These are phyloP conservation scores for Neogale vison DNA, from an alignment of 2,113 vertebrate genomes.

Conservation along the genomic window DNA sequence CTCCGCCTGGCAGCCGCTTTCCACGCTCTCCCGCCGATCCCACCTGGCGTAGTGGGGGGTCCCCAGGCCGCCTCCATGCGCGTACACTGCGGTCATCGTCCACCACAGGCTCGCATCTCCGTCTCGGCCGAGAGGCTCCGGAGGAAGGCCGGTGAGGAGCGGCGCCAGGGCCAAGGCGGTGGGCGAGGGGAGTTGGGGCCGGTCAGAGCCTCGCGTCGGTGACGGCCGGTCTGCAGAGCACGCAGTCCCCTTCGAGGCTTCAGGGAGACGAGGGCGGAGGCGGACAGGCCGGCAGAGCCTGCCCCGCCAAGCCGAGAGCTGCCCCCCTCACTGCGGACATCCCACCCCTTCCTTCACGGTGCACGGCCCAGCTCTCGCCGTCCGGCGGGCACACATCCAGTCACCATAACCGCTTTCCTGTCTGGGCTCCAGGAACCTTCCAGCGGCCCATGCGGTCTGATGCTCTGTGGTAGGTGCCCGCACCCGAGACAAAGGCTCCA, in stretches of 20 bases:
- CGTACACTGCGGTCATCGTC: conserved; percentile 93
- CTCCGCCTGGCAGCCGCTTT: conserved; percentile 77
- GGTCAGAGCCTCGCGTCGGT: not conserved
- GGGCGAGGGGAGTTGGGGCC: not conserved
- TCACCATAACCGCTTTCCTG: not conserved
- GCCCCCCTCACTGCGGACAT: not conserved
- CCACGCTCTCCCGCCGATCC: conserved; percentile 89
- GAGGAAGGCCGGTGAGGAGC: not conserved
- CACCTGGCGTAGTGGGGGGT: conserved; percentile 84
- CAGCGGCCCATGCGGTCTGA: not conserved
- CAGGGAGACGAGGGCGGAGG: not conserved
- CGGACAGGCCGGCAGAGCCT: not conserved
- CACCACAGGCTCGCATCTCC: conserved; percentile 80
- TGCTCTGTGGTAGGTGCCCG: not conserved
- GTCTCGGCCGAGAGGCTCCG: not conserved
- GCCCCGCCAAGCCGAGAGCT: not conserved
- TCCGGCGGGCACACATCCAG: not conserved
- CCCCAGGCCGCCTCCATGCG: conserved; percentile 81
- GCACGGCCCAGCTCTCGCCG: not conserved
- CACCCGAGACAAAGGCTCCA: conserved; percentile 40
- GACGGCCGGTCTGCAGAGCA: not conserved
- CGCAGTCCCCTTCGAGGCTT: not conserved
- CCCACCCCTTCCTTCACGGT: not conserved
- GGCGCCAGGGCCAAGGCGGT: not conserved
- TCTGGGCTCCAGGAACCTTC: conserved; percentile 23